These are phyloP conservation scores for Avahi laniger DNA, from an alignment of 2,797 vertebrate species.

Conservation along the genomic window DNA sequence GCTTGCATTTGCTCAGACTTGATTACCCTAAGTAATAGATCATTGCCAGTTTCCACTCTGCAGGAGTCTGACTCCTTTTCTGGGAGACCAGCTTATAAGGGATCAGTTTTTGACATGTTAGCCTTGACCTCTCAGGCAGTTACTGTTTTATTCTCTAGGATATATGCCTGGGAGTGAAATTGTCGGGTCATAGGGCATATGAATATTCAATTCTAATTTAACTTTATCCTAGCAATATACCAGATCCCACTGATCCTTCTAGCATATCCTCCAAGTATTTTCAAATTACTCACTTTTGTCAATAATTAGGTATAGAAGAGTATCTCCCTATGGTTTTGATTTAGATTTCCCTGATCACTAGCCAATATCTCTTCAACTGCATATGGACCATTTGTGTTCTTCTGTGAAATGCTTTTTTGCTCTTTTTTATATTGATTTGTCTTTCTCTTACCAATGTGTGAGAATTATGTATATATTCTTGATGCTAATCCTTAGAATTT, in stretches of 20 bases:
- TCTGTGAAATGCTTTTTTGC: neutral
- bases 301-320: neutral
- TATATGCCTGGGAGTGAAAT: neutral
- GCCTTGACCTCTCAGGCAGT: neutral
- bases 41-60: neutral
- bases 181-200: too few relatives aligned
- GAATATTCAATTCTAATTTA: neutral
- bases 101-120: neutral
- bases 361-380: neutral
- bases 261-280: neutral
- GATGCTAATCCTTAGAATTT: neutral
- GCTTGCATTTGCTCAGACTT: neutral
- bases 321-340: neutral
- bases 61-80: neutral
- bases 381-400: neutral
- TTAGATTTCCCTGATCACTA: neutral
- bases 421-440: neutral
- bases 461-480: neutral
- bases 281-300: neutral
- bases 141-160: neutral
- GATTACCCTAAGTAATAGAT: neutral
- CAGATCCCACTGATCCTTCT: neutral
- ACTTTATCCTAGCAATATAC: neutral
- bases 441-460: neutral
- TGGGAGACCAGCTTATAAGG: neutral